Evolutionary conservation across 2,113 vertebrate species (phyloP), one percentile per base, ranked within the genome.

Genomic region (Donacobius atricapilla): DNA sequence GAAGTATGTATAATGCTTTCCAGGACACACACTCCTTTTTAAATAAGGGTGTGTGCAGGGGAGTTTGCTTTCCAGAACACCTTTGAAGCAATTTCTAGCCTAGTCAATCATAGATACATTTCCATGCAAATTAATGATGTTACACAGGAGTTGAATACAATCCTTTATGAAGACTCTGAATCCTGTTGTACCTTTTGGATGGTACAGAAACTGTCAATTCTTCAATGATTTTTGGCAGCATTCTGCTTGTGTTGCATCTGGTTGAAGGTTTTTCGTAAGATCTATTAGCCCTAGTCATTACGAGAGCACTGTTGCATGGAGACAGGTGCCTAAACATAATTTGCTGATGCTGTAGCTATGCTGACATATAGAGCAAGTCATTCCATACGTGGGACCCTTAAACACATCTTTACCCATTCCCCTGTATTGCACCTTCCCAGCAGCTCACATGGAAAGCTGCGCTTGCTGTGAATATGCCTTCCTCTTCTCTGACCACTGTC

Each of bases 341-440:
- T 61, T 83, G 24, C 45, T 77, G 42, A n/a, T 83, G 48, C 22
- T 72, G 12, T 69, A 65, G 63, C 37, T 73, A 7, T 69, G 76
- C n/a, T 65, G 58, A 66, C 18, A 14, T 56, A 33, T 21, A 20
- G 45, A 86, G 9, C 17, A 73, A 81, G 14, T 42, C 0, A 20
- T 48, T 84, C 47, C 5, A 3, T 48, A 24, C 0, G 0, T 53
- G 35, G 16, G 15, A 72, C 33, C 4, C 48, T 83, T 71, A 56
- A 18, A 50, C 0, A 0, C 42, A 45, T 9, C 28, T 70, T 91
- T 17, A 33, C 0, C 0, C 42, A n/a, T 45, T 63, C 30, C 50
- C 28, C 24, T 42, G 13, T 69, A 18, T 44, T 77, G 12, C 11
- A 53, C 4, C 37, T 42, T 89, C 30, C 47, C 37, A 60, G 39